These are phyloP conservation scores for Platysternon megacephalum DNA, from an alignment of 2,113 vertebrate genomes.

Conservation along the genomic window DNA sequence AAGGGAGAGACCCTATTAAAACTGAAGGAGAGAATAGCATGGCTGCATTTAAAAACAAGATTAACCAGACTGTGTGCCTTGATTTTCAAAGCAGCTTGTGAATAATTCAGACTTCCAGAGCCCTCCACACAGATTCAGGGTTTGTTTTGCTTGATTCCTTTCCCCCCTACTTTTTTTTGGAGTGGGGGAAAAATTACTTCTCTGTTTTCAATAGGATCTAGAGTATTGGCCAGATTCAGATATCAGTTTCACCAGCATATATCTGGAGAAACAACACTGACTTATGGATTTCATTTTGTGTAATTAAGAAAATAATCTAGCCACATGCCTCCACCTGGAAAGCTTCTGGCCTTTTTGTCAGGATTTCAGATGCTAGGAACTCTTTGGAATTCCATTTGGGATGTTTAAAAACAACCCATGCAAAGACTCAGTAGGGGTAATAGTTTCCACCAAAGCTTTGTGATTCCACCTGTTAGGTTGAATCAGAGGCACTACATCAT, in stretches of 20 bases:
- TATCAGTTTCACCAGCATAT: neutral
- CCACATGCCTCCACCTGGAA: neutral
- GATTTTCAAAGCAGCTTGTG: conserved; percentile 47
- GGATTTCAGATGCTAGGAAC: neutral
- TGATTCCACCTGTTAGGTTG: accelerated
- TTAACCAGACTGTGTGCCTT: conserved; percentile 27
- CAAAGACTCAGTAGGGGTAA: neutral
- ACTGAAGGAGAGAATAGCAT: conserved; percentile 8
- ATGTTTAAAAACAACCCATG: neutral
- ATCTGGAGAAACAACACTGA: neutral
- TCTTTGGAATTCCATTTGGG: neutral
- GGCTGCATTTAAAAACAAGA: conserved; percentile 37
- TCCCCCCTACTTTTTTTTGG: neutral
- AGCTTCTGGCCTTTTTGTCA: neutral
- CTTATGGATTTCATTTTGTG: neutral
- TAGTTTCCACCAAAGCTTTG: neutral
- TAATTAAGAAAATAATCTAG: neutral
- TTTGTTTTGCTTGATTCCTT: conserved; percentile 1
- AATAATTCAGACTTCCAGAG: conserved; percentile 42
- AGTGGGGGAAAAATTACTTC: neutral
- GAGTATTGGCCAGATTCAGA: neutral
- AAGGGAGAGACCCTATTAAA: neutral
- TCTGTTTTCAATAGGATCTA: neutral
- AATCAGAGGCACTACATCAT: neutral
- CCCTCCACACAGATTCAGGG: conserved; percentile 22